These are phyloP conservation scores for Erebia ligea DNA, from an alignment of 2,888 invertebrate genomes.

Conservation along the genomic window DNA sequence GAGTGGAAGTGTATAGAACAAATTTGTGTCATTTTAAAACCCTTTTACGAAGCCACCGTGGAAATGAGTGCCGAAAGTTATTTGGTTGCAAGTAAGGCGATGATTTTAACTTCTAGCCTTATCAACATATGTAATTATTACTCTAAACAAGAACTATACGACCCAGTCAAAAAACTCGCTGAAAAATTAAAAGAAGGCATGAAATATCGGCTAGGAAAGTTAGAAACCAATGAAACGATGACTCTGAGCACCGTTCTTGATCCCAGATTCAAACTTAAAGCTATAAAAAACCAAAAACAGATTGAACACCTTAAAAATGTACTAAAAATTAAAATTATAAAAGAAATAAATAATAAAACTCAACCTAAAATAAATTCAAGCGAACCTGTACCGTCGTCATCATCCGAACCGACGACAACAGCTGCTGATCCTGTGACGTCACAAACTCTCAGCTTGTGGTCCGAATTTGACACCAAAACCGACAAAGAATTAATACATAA, in stretches of 20 bases:
- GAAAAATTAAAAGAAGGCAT: background rate
- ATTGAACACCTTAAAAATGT: background rate
- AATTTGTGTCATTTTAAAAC: background rate
- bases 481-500: background rate
- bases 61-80: constrained; percentile 3
- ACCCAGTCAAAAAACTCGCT: background rate
- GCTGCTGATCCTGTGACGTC: background rate
- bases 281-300: background rate
- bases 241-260: background rate
- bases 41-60: background rate
- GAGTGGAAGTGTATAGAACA: background rate
- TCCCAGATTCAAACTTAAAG: background rate
- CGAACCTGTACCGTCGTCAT: background rate
- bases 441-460: background rate
- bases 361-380: background rate
- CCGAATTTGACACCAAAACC: background rate
- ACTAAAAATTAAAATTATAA: background rate
- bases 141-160: background rate
- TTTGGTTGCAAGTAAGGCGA: background rate
- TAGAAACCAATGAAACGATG: background rate
- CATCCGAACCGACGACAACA: no score
- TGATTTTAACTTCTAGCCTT: background rate
- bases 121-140: background rate
- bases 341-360: background rate
- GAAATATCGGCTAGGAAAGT: background rate